Conservation (phyloP, 1,140 invertebrate genomes). For the Paraescarpia echinospica region DNA sequence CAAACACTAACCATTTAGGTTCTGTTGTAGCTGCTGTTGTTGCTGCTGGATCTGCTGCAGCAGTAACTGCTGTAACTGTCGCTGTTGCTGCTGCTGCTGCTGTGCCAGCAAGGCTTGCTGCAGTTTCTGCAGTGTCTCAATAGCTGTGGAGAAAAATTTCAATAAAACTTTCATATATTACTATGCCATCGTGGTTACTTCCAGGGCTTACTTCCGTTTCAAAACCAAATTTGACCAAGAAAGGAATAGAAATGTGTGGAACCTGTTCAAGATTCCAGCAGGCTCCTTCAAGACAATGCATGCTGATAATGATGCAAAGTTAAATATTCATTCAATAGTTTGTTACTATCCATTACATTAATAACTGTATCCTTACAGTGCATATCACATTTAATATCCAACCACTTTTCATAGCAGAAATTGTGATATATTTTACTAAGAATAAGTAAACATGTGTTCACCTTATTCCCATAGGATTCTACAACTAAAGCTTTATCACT, state of each 20-base stretch:
- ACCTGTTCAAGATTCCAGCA: not conserved
- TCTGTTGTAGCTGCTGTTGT: conserved; percentile 17
- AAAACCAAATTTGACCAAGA: not conserved
- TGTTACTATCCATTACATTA: too few relatives aligned
- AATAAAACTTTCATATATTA: not conserved
- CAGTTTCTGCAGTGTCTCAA: conserved; percentile 11
- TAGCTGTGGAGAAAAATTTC: not conserved
- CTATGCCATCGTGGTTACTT: not conserved
- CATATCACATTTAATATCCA: not conserved
- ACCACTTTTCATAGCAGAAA: not conserved
- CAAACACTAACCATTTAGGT: not conserved
- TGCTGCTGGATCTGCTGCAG: conserved; percentile 12
- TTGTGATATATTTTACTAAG: not conserved
- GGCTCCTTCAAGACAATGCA: too few relatives aligned
- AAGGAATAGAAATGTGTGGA: not conserved
- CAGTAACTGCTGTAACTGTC: not conserved
- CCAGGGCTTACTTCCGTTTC: not conserved
- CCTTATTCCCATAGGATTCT: not conserved
- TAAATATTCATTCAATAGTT: too few relatives aligned
- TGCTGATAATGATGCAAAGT: too few relatives aligned
- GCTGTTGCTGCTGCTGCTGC: conserved; percentile 14
- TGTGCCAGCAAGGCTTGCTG: conserved; percentile 15
- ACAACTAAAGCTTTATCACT: not conserved
- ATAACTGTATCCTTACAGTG: not conserved
- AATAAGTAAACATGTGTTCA: too few relatives aligned